Base-by-base conservation (phyloP, 2,888 invertebrate species). In the Dioctria linearis region DNA sequence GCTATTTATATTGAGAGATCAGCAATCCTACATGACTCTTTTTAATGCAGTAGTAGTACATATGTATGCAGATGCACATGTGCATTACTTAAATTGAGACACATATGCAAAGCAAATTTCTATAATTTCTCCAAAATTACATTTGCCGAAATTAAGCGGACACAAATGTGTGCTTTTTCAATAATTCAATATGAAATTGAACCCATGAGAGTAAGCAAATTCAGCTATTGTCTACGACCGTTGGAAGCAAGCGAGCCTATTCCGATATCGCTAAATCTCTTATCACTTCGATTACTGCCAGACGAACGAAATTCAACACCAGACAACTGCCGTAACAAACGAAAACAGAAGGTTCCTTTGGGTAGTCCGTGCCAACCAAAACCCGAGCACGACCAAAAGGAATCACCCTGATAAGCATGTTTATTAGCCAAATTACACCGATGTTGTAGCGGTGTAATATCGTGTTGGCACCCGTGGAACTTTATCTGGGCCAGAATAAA, bases 391-490 rank as follows among this genome's bases (percentile, higher is more conserved):
- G 69, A 69, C 69, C 69, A 37, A 61, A 69, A 51, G 69, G 69
- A 69, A 69, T 69, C 51, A 51, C 37, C 51, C 69, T 43, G 69
- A 69, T 69, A 69, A 69, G 69, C 69, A 51, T 69, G 69, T 69
- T 69, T 69, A 69, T 69, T 69, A 69, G 69, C 37, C 51, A 69
- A 69, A 69, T 51, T 69, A 67, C 51, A 69, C 39, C 69, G 39
- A 54, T 69, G 69, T 69, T 37, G 69, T 37, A 51, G 51, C 51
- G 51, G 49, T 69, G 54, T 69, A 69, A 69, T 69, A 69, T 51
- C 69, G 69, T 51, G 69, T 69, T 69, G 69, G 69, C 69, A 69
- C n/a, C 51, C n/a, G 69, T 69, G 69, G 69, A 54, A 40, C 69
- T 69, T 69, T 69, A 69, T 69, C 69, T 4, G 69, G 37, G 69